Evolutionary conservation across 2,888 invertebrate genomes (phyloP).

Genomic region (Acrocera orbiculus): DNA sequence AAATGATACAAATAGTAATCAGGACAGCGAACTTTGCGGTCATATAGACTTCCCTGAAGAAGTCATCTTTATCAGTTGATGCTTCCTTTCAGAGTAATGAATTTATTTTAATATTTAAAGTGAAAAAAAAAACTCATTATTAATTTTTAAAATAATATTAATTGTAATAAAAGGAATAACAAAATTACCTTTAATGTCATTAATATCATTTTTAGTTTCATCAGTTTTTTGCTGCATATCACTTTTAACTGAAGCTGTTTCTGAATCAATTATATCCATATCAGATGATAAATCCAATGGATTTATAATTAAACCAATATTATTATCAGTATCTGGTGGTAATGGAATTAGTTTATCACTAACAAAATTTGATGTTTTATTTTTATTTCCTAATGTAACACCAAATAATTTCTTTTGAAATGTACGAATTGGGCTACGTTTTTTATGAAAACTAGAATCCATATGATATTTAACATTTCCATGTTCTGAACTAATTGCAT

Average conservation of each 20-base stretch:
- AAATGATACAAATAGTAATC: no score
- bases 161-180: no score
- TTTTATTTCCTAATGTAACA: conserved; percentile 28
- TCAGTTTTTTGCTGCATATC: conserved; percentile 14
- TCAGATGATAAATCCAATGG: conserved; percentile 36
- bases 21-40: no score
- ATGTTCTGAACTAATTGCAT: conserved; percentile 65
- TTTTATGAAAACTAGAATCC: conserved; percentile 22
- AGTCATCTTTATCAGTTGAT: no score
- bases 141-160: no score
- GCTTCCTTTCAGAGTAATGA: no score
- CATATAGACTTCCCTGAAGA: no score
- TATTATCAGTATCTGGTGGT: conserved; percentile 19
- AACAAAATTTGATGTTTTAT: conserved; percentile 29
- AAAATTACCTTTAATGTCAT: conserved; percentile 21
- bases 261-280: conserved; percentile 22
- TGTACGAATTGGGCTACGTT: conserved; percentile 28
- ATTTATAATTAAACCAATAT: conserved; percentile 45
- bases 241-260: conserved; percentile 15
- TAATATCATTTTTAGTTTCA: conserved; percentile 13
- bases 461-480: conserved; percentile 47
- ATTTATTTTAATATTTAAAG: no score
- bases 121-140: no score
- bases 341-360: conserved; percentile 18
- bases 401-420: conserved; percentile 31